These are phyloP conservation scores for Leptonema lineaticorne DNA, from an alignment of 1,140 invertebrate genomes.

Conservation along the genomic window DNA sequence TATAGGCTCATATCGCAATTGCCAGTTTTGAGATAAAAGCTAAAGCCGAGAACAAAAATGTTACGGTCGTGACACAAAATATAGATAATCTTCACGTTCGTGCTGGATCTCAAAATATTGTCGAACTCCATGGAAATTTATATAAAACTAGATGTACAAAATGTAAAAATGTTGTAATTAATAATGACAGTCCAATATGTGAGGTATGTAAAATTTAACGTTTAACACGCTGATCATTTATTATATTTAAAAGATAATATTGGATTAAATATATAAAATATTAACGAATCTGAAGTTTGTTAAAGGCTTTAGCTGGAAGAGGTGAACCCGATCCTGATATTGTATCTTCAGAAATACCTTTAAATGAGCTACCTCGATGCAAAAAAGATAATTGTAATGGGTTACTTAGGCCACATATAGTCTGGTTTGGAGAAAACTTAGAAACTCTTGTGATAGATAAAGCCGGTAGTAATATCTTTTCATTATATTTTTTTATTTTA, in stretches of 20 bases:
- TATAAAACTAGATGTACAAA: slow-evolving; percentile 81
- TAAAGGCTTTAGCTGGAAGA: slow-evolving; percentile 49
- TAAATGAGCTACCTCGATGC: slow-evolving; percentile 72
- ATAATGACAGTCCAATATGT: slow-evolving; percentile 83
- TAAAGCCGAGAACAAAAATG: slow-evolving; percentile 58
- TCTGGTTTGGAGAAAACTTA: slow-evolving; percentile 89
- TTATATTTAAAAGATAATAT: neutral
- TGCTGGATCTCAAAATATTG: slow-evolving; percentile 78
- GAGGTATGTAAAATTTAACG: slow-evolving; percentile 45
- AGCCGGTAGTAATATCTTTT: slow-evolving; percentile 62
- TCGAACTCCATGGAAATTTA: slow-evolving; percentile 89
- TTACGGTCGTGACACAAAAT: slow-evolving; percentile 88
- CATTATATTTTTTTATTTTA: slow-evolving; percentile 26
- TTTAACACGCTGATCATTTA: neutral
- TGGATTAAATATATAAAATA: neutral
- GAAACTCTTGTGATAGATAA: slow-evolving; percentile 63
- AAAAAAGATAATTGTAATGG: slow-evolving; percentile 64
- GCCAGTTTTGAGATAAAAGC: slow-evolving; percentile 73
- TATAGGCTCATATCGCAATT: slow-evolving; percentile 78
- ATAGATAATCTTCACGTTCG: slow-evolving; percentile 85
- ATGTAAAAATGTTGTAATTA: slow-evolving; percentile 69
- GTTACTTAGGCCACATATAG: slow-evolving; percentile 80
- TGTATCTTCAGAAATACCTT: slow-evolving; percentile 60
- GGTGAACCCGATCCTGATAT: slow-evolving; percentile 52
- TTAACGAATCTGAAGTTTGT: slow-evolving; percentile 7